Percentiles rank a stretch among this genome's conserved stretches.
Conservation (phyloP, 2,113 vertebrate genomes). For the Delphinapterus leucas region DNA sequence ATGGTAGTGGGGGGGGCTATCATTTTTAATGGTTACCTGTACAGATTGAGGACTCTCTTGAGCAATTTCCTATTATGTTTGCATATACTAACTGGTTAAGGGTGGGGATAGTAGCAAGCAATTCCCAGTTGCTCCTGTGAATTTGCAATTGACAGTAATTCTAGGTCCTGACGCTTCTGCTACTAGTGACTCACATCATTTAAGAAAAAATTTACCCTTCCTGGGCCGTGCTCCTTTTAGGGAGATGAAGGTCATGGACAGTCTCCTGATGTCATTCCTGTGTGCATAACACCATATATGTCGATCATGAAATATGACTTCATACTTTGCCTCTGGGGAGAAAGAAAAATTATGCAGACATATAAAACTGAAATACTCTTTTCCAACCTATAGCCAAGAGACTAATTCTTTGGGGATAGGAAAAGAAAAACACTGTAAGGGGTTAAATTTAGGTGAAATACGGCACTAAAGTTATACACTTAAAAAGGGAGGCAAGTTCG, state of each 20-base stretch:
- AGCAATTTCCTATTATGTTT: neutral
- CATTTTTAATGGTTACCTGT: neutral
- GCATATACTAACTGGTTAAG: neutral
- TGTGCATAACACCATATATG: neutral
- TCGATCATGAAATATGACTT: conserved; percentile 29
- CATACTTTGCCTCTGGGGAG: neutral
- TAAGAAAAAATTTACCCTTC: neutral
- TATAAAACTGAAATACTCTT: neutral
- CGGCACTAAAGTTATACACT: neutral
- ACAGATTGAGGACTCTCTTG: neutral
- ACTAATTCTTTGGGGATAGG: neutral
- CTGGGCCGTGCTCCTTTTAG: neutral
- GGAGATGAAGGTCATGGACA: neutral
- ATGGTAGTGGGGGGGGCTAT: neutral
- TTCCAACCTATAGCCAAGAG: neutral
- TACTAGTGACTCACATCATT: neutral
- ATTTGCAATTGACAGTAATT: neutral
- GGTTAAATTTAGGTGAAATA: conserved; percentile 4
- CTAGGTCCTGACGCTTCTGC: neutral
- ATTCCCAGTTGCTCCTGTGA: neutral
- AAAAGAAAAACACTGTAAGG: neutral
- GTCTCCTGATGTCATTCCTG: neutral
- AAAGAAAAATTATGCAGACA: neutral
- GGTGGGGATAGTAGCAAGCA: neutral
- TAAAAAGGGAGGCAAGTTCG: neutral